These are phyloP conservation scores for Rhynchopsitta pachyrhyncha DNA, from an alignment of 2,113 vertebrate species.

Conservation along the genomic window DNA sequence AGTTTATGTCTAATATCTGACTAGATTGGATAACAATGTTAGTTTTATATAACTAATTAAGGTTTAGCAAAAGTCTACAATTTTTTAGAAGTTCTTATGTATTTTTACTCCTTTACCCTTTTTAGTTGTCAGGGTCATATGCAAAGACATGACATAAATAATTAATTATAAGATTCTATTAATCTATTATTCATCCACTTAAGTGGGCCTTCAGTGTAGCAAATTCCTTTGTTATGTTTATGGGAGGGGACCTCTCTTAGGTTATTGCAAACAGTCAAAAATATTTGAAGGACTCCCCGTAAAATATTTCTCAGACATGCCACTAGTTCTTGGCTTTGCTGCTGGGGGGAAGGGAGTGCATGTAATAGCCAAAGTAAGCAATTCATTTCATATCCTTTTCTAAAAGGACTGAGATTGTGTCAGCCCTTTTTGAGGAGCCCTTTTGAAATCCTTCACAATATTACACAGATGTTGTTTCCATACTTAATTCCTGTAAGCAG, in stretches of 20 bases:
- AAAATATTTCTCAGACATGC: slow-evolving; percentile 5
- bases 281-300: slow-evolving; percentile 39
- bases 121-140: neutral
- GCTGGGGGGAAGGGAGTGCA: slow-evolving; percentile 28
- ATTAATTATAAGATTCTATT: slow-evolving; percentile 36
- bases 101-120: neutral
- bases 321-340: slow-evolving; percentile 46
- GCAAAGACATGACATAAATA: neutral
- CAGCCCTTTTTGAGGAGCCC: slow-evolving; percentile 64
- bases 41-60: neutral
- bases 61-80: neutral
- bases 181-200: slow-evolving; percentile 54
- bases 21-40: neutral
- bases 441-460: slow-evolving; percentile 66
- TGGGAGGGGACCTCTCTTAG: slow-evolving; percentile 25
- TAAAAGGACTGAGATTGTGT: slow-evolving; percentile 67
- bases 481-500: slow-evolving; percentile 64
- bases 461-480: slow-evolving; percentile 68
- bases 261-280: slow-evolving; percentile 33
- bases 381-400: slow-evolving; percentile 67
- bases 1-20: neutral
- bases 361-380: slow-evolving; percentile 68
- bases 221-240: slow-evolving; percentile 39
- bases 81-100: neutral
- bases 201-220: neutral